phyloP scores from a whole-genome alignment of 2,113 vertebrate species.

The Anas platyrhynchos region DNA sequence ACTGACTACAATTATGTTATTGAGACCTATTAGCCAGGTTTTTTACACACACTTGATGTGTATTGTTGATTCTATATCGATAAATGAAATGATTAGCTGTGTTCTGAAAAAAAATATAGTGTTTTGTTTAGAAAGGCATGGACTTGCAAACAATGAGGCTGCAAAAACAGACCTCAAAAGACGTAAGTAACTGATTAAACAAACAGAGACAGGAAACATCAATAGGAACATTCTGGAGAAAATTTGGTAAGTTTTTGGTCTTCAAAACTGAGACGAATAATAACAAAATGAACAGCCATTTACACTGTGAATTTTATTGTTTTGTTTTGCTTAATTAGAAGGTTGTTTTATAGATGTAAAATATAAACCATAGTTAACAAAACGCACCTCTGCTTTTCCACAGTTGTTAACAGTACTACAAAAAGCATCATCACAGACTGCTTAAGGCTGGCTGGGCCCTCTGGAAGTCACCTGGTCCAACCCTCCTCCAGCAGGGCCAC shows the following conservation, averaged over 20 bases:
- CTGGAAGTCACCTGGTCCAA: background rate
- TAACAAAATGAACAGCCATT: slow-evolving; percentile 20
- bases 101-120: background rate
- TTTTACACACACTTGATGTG: background rate
- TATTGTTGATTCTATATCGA: fast-evolving
- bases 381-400: background rate
- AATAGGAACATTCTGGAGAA: slow-evolving; percentile 19
- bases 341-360: background rate
- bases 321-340: background rate
- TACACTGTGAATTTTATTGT: background rate
- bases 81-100: background rate
- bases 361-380: background rate
- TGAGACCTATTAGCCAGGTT: background rate
- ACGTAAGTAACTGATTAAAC: background rate
- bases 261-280: slow-evolving; percentile 32
- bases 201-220: slow-evolving; percentile 39
- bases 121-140: slow-evolving; percentile 7
- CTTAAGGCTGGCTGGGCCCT: background rate
- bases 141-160: background rate
- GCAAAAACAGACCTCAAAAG: slow-evolving; percentile 12
- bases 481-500: background rate
- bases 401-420: background rate
- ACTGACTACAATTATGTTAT: background rate
- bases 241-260: slow-evolving; percentile 24
- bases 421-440: background rate